Percentiles rank a stretch among this genome's conserved stretches.
phyloP scores from a whole-genome alignment of 2,888 invertebrate genomes.

The Chaetoderma sp. region DNA sequence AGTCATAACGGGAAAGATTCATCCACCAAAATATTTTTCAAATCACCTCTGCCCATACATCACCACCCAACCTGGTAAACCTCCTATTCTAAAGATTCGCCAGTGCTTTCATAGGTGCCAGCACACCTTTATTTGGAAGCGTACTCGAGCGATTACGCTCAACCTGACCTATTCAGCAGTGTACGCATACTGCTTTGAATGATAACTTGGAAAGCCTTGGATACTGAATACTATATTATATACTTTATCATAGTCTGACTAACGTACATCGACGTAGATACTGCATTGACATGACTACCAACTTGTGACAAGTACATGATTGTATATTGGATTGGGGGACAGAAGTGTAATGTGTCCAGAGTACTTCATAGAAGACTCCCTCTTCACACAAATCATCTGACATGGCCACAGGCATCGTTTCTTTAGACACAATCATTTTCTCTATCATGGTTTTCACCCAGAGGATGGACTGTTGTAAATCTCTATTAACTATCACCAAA shows the following conservation, averaged over 20 bases:
- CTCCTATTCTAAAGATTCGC: no score
- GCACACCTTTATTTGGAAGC: no score
- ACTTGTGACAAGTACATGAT: not conserved
- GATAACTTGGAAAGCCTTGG: not conserved
- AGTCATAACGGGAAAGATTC: no score
- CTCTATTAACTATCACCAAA: no score
- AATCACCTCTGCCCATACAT: no score
- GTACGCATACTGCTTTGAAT: not conserved
- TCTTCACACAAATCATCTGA: not conserved
- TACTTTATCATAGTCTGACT: not conserved
- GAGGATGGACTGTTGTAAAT: no score
- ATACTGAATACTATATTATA: not conserved
- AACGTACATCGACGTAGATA: not conserved
- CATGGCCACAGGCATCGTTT: not conserved
- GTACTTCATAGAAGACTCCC: not conserved
- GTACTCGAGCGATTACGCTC: no score
- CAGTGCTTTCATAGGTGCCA: no score
- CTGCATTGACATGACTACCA: no score
- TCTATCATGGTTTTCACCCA: no score
- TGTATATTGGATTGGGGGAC: not conserved
- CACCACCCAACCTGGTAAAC: no score
- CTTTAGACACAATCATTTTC: not conserved
- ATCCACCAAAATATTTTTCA: no score
- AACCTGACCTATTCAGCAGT: not conserved
- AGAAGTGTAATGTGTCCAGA: not conserved